phyloP scores from a whole-genome alignment of 2,113 vertebrate genomes.

The Emydocephalus ijimae region DNA sequence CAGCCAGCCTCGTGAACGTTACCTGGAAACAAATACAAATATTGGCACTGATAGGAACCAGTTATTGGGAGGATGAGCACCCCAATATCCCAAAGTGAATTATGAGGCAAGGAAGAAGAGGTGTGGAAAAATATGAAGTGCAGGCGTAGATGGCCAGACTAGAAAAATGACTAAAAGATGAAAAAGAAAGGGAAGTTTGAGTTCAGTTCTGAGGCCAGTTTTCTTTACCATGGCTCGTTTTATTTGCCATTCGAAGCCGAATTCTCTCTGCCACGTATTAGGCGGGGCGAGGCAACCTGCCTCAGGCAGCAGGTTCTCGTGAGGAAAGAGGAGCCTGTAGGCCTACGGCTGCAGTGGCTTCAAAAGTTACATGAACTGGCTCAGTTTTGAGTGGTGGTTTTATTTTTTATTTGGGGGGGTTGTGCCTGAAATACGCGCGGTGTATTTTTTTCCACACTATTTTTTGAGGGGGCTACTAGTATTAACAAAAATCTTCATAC shows the following conservation, averaged over 20 bases:
- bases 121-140: neutral
- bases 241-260: neutral
- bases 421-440: accelerated
- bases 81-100: neutral
- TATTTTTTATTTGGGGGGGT: no score
- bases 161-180: neutral
- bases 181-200: neutral
- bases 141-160: neutral
- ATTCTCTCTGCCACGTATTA: neutral
- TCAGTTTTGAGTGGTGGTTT: neutral
- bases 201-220: neutral
- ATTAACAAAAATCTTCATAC: neutral
- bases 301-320: neutral
- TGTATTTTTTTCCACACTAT: neutral
- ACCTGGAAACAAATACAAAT: neutral
- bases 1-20: neutral
- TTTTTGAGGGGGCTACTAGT: neutral
- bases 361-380: neutral
- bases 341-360: neutral
- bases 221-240: neutral
- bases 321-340: neutral
- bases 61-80: neutral
- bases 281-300: neutral
- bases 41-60: neutral
- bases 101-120: neutral